Base-by-base conservation (phyloP, 2,888 invertebrate genomes). In the Melinopterus prodromus region DNA sequence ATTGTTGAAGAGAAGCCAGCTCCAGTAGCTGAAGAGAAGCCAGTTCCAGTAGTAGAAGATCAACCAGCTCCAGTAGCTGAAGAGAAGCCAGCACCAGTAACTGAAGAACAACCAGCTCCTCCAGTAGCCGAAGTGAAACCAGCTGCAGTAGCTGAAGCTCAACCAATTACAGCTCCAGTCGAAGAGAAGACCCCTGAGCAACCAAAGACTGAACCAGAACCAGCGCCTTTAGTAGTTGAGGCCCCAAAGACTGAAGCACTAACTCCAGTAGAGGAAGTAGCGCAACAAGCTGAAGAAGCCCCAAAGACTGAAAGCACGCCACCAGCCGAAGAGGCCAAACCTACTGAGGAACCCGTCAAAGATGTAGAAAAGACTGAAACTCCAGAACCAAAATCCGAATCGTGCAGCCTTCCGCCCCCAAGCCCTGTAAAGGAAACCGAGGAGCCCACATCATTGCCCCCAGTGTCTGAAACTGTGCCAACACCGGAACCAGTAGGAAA, bases 401-500 rank as follows among this genome's bases (percentile, higher is more conserved):
- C 71, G 16, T 74, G 74, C 35, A 74, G 74, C 35, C 70, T 70
- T 70, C 76, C 81, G 69, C 74, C 80, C 77, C 79, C 82, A 70
- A 81, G 81, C 69, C 81, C 82, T 35, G 75, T 77, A 80, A 77
- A 77, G 35, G 77, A 79, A 71, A 72, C 78, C 53, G 80, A 81
- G 53, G 83, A 83, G 80, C 81, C 84, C 72, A 78, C 80, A 72
- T 79, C 84, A 36, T 80, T 79, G 78, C 81, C 79, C 6, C 80
- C 79, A 15, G 81, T 80, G 70, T 37, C 81, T 71, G 74, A 78
- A 16, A 74, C 78, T 70, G 71, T 79, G 69, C 78, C 75, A 38
- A 76, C 78, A 71, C 76, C 81, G 5, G 81, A 80, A 78, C 85
- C 86, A 35, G 85, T 87, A 37, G 86, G 86, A 69, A 87, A 88